Evolutionary conservation across 2,888 invertebrate species (phyloP), one percentile per base, ranked within the genome.

Genomic region (Xanthia icteritia): DNA sequence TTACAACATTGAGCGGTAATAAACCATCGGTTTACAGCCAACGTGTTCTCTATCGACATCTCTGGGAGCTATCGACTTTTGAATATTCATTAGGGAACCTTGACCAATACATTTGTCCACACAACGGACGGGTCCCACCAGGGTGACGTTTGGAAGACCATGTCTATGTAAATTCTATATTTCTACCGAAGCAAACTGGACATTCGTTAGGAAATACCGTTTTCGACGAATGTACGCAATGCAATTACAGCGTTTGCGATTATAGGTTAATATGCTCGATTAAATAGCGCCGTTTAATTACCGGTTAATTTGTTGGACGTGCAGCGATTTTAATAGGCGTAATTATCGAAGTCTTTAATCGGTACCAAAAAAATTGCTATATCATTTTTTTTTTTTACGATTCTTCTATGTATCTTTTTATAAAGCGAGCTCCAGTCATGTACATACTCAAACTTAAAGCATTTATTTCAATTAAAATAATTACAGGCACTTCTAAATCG

Each of bases 61-160:
- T 81, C 89, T 86, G 83, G 88, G 87, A 84, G 83, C 85, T 81
- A 78, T 87, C 86, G 72, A 61, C 72, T 74, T 78, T 76, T 94
- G 92, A 93, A 94, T 95, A 94, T 94, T 93, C 92, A 94, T 93
- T 82, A 87, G 63, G 84, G 78, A 91, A 91, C 94, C 94, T 93
- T 94, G 93, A 92, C 93, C 93, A 93, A 91, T 92, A 92, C 90
- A 92, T 90, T 89, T 88, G 90, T 92, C 89, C 88, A 86, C 81
- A 78, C 83, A 81, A 73, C 79, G 68, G 67, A 73, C 82, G 73
- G 71, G 71, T 78, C 70, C 82, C 87, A 83, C 84, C 85, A 84
- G 88, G 83, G 89, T 90, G 89, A 89, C 87, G 81, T 85, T 70
- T 77, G 74, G 13, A 85, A 84, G 79, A 80, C 79, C 89, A 88